These are phyloP conservation scores for Poecilus cupreus DNA, from an alignment of 2,888 invertebrate species.

Conservation along the genomic window DNA sequence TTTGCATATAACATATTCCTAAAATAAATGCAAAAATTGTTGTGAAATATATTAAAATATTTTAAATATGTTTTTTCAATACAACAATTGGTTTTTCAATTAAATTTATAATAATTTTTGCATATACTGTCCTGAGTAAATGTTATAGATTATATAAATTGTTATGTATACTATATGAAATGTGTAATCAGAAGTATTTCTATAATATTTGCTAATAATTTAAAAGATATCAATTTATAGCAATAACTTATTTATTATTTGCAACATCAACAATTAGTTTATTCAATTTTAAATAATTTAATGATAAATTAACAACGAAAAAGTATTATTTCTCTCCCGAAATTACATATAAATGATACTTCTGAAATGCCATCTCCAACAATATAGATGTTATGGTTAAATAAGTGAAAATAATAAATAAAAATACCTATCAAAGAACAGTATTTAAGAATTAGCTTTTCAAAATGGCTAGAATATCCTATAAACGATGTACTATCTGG, in stretches of 20 bases:
- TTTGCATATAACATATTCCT: not conserved
- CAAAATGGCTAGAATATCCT: slow-evolving; percentile 52
- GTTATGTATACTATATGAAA: slow-evolving; percentile 51
- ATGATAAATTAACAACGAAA: too few relatives aligned
- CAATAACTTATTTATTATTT: too few relatives aligned
- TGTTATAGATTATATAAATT: slow-evolving; percentile 51
- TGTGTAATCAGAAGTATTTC: not conserved
- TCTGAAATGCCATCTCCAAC: not conserved
- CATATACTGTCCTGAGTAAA: not conserved
- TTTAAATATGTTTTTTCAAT: too few relatives aligned
- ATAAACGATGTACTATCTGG: slow-evolving; percentile 48
- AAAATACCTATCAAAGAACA: slow-evolving; percentile 25
- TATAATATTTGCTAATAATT: too few relatives aligned
- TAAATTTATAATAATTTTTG: slow-evolving; percentile 25
- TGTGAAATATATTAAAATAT: too few relatives aligned
- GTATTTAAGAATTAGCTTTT: slow-evolving; percentile 52
- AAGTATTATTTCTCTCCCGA: too few relatives aligned
- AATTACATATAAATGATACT: not conserved
- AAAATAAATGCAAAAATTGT: too few relatives aligned
- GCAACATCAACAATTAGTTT: too few relatives aligned
- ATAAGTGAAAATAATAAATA: slow-evolving; percentile 50
- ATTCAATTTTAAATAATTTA: too few relatives aligned
- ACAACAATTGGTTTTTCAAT: too few relatives aligned
- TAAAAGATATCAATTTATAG: too few relatives aligned
- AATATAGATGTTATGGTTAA: slow-evolving; percentile 51